A percentile compares a stretch with the other conserved stretches of the same genome.
phyloP scores from a whole-genome alignment of 1,140 invertebrate species.

The Laodelphax striatellus region DNA sequence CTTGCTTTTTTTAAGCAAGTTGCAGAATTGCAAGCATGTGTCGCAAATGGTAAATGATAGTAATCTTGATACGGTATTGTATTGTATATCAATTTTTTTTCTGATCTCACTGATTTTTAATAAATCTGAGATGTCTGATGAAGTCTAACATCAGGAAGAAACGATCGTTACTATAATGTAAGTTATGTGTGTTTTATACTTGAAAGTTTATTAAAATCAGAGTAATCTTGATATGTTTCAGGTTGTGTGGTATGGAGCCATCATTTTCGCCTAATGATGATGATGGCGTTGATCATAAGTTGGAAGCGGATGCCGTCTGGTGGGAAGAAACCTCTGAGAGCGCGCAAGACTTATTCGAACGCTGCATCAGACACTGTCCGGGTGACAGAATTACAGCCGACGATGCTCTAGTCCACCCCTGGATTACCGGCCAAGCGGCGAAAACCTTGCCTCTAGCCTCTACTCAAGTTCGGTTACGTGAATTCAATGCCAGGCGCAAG shows the following conservation, averaged over 20 bases:
- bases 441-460: constrained; percentile 24
- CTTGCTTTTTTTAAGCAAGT: too few species aligned
- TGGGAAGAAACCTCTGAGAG: constrained; percentile 20
- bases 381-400: constrained; percentile 36
- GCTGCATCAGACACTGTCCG: constrained; percentile 29
- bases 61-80: too few species aligned
- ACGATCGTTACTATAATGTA: too few species aligned
- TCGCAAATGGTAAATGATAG: too few species aligned
- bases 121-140: too few species aligned
- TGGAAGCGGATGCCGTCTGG: constrained; percentile 20
- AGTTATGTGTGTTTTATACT: too few species aligned
- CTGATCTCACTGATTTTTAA: too few species aligned
- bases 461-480: constrained; percentile 41
- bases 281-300: too few species aligned
- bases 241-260: constrained; percentile 39
- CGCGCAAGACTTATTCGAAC: not conserved
- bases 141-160: too few species aligned
- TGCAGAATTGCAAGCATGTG: too few species aligned
- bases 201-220: too few species aligned
- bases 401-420: constrained; percentile 38
- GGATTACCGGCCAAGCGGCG: constrained; percentile 33
- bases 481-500: constrained; percentile 47
- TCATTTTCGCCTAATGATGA: not conserved
- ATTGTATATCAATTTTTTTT: too few species aligned
- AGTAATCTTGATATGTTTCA: constrained; percentile 20